Evolutionary conservation across 35 echinoderm and acorn worm species (phyloP).

Genomic region (Nesometra sesokonis): DNA sequence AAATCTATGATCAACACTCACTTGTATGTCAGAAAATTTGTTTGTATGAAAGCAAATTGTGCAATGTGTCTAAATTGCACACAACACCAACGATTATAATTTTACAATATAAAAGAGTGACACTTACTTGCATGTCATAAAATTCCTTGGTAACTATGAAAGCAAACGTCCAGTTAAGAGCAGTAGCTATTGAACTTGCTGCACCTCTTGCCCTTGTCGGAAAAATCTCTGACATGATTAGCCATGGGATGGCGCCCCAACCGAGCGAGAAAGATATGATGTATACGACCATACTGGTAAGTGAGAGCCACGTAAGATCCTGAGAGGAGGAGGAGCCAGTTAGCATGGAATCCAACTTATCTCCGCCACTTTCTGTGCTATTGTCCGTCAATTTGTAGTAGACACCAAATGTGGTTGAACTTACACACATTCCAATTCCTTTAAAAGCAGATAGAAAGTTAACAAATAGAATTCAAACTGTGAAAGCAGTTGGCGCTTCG

Average conservation of each 20-base stretch:
- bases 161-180: slow-evolving; percentile 72
- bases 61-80: no score
- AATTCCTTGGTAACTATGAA: slow-evolving; percentile 85
- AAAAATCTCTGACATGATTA: slow-evolving; percentile 97
- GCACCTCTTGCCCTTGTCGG: slow-evolving; percentile 67
- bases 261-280: slow-evolving; percentile 80
- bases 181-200: slow-evolving; percentile 65
- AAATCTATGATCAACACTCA: no score
- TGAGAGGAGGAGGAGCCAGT: not conserved
- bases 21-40: no score
- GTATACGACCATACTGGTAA: slow-evolving; percentile 79
- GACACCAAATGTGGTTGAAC: slow-evolving; percentile 69
- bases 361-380: not conserved
- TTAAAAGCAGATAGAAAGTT: not conserved
- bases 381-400: slow-evolving; percentile 49
- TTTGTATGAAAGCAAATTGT: no score
- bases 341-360: not conserved
- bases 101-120: not conserved
- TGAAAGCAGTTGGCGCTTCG: no score
- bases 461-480: not conserved
- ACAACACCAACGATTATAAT: no score
- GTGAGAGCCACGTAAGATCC: slow-evolving; percentile 45
- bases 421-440: slow-evolving; percentile 71
- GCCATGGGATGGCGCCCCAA: slow-evolving; percentile 85
- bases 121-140: slow-evolving; percentile 47